Base-by-base conservation (phyloP, 2,888 invertebrate genomes). In the Troglohyphantes excavatus region DNA sequence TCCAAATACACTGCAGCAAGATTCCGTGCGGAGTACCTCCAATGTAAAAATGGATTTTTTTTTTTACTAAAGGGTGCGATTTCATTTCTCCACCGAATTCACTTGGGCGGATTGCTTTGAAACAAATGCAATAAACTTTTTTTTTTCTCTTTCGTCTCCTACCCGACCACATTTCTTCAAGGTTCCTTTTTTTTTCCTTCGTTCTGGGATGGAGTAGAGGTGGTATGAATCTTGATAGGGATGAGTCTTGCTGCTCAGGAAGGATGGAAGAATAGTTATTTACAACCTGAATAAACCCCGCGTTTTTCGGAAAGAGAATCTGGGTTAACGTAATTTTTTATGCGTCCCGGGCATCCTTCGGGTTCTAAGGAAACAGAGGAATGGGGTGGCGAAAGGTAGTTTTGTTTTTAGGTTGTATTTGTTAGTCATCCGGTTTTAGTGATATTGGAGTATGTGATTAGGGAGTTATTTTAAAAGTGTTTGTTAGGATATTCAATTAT, bases 171-270 rank as follows among this genome's bases (percentile, higher is more conserved):
- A 65, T 23, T 23, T 65, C 26, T 27, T 13, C 26, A 26, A 7
- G 23, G n/a, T n/a, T n/a, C n/a, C n/a, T 65, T 23, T 26, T 17
- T 23, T 65, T 68, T 33, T 9, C 33, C 27, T 33, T 68, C 33
- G 33, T 68, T 21, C 33, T n/a, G 19, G 33, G 33, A 23, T 19
- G 33, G 23, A 19, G 63, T 33, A n/a, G 39, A 78, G 63, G 33
- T 43, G 65, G 63, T 78, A 78, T 78, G 78, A 78, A 78, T 78
- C 78, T 65, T 78, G 78, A 78, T 78, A 63, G 63, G 65, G 78
- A 65, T 43, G 53, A 75, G 59, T 59, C 43, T 39, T 19, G 26
- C 39, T 23, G 39, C 23, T 73, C 59, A 6, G 27, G 2, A 19
- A 19, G 53, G 19, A 19, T 13, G n/a, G 63, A 7, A 23, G n/a